phyloP scores from a whole-genome alignment of 1,140 invertebrate genomes.

The Lysiphlebus fabarum region DNA sequence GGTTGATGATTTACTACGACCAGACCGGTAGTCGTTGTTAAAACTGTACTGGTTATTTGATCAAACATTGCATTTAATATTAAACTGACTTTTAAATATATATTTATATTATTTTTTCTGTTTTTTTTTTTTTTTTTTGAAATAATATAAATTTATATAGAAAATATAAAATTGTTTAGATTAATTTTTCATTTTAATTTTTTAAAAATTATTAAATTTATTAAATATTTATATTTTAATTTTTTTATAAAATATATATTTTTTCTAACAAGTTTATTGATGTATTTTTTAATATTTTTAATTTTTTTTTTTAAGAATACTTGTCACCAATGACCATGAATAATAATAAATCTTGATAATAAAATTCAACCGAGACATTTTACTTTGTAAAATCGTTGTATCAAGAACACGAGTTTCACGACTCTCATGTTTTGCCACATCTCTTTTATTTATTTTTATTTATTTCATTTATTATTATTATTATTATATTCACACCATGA shows the following conservation, averaged over 20 bases:
- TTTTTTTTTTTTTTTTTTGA: not conserved
- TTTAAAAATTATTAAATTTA: too few relatives aligned
- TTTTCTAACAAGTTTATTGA: too few relatives aligned
- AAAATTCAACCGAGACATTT: slow-evolving; percentile 1
- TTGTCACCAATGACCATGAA: slow-evolving; percentile 39
- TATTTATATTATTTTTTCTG: too few relatives aligned
- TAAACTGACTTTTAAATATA: slow-evolving; percentile 3
- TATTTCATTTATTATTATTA: slow-evolving; percentile 18
- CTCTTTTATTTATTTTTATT: slow-evolving; percentile 7
- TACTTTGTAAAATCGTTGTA: slow-evolving; percentile 23
- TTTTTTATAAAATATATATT: too few relatives aligned
- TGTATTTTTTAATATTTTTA: not conserved
- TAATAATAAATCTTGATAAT: slow-evolving; percentile 45
- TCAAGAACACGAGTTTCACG: slow-evolving; percentile 40
- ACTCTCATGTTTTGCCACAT: slow-evolving; percentile 37
- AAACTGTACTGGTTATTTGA: slow-evolving; percentile 19
- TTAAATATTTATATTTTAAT: too few relatives aligned
- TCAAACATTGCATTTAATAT: slow-evolving; percentile 26
- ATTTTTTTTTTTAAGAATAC: slow-evolving; percentile 2
- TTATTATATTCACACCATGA: slow-evolving; percentile 14
- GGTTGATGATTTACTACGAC: slow-evolving; percentile 26
- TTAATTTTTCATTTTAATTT: too few relatives aligned
- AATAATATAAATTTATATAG: too few relatives aligned
- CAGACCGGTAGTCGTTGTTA: slow-evolving; percentile 27
- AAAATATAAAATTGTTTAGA: too few relatives aligned